Base-by-base conservation (phyloP, 2,888 invertebrate species). In the Mythimna loreyi region DNA sequence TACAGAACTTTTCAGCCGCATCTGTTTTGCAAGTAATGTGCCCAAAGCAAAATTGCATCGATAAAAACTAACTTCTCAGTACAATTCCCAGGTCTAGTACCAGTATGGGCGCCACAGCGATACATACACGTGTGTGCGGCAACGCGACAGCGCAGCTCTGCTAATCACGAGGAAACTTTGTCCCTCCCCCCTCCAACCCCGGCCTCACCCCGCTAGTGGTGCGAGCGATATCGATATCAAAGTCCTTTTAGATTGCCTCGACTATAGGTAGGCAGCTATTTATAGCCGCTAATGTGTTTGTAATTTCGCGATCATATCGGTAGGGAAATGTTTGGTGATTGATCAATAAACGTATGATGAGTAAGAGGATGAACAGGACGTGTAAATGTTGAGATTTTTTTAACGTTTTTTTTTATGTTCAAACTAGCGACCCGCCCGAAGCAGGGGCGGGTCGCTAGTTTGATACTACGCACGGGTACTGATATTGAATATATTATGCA, bases 151-250 rank as follows among this genome's bases (percentile, higher is more conserved):
- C 70, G 73, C 75, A 73, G 87, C 87, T 85, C 87, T 89, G 91
- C 91, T 93, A 93, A 93, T 93, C 92, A 92, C 87, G 84, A 87
- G 87, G 89, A 91, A 92, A 90, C 88, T 92, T 91, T 87, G 86
- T 86, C 70, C 83, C 83, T n/a, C 80, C 85, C 81, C 79, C 80
- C 75, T 65, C 68, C 16, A 40, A 40, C 83, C 82, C 78, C 85
- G 79, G 78, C 81, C 75, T 64, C 76, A 66, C 73, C 72, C 72
- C 58, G 25, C n/a, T 86, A 86, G 90, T 80, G 86, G 68, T 72
- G 86, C 57, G 81, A 67, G 59, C 30, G 45, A 50, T 77, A 81
- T 85, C 86, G 86, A 86, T 80, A 80, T 59, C 60, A 47, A 63
- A 65, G 50, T 50, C 40, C 64, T 59, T 69, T 72, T 63, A 66